A percentile compares a stretch with the other conserved stretches of the same genome.
Conservation (phyloP, 2,113 vertebrate species). For the Brachypteracias leptosomus region DNA sequence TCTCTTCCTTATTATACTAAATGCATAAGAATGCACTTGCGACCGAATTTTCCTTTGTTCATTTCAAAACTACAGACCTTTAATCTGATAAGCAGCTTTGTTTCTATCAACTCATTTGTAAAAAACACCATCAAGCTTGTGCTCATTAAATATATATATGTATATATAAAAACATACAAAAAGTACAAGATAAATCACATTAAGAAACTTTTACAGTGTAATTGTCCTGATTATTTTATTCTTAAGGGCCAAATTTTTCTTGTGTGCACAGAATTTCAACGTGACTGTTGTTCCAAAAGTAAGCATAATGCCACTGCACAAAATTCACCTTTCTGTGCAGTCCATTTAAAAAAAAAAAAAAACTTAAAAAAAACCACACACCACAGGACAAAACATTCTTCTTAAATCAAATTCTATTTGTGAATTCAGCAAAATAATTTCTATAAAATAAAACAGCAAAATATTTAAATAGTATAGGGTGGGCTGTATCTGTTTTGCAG, state of each 20-base stretch:
- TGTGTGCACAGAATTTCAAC: slow-evolving; percentile 91
- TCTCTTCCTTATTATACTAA: slow-evolving; percentile 51
- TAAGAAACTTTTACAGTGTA: slow-evolving; percentile 84
- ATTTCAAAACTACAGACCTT: slow-evolving; percentile 69
- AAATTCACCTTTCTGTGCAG: slow-evolving; percentile 67
- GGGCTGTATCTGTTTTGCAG: slow-evolving; percentile 98
- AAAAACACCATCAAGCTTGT: slow-evolving; percentile 84
- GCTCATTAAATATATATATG: slow-evolving; percentile 83
- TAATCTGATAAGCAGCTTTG: slow-evolving; percentile 71
- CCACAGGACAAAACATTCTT: slow-evolving; percentile 95
- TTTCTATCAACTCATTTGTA: slow-evolving; percentile 75
- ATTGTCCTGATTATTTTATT: slow-evolving; percentile 91
- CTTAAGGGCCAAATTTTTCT: slow-evolving; percentile 88
- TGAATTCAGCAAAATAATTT: slow-evolving; percentile 99
- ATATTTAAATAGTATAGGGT: slow-evolving; percentile 99
- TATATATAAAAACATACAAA: slow-evolving; percentile 86
- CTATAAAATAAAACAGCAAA: slow-evolving; percentile 99
- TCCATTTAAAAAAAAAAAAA: slow-evolving; percentile 1
- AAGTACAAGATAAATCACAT: slow-evolving; percentile 85
- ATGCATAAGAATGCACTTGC: slow-evolving; percentile 68
- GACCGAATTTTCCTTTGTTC: slow-evolving; percentile 55
- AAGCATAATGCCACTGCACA: slow-evolving; percentile 79
- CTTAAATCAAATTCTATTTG: slow-evolving; percentile 99
- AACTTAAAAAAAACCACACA: slow-evolving; percentile 71
- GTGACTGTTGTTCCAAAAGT: slow-evolving; percentile 90